Conservation (phyloP, 2,113 vertebrate genomes). For the Diphyllodes magnificus region DNA sequence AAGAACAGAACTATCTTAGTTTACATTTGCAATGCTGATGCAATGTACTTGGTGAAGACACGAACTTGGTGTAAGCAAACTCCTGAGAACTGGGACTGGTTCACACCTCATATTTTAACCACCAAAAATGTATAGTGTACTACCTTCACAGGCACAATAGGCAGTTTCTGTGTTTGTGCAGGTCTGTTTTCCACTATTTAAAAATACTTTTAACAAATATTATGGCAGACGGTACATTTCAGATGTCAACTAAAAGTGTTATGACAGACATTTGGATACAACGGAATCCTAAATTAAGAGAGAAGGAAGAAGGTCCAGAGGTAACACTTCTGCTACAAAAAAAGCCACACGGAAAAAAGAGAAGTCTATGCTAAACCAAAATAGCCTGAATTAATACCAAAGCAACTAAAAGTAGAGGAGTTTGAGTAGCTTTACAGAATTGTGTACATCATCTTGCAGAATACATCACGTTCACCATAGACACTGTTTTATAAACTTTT, state of each 20-base stretch:
- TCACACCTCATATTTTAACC: neutral
- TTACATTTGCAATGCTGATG: neutral
- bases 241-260: neutral
- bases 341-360: neutral
- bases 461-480: neutral
- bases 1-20: neutral
- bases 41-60: neutral
- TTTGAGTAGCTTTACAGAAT: neutral
- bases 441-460: neutral
- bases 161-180: neutral
- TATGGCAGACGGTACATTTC: neutral
- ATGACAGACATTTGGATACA: neutral
- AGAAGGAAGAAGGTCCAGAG: neutral
- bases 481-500: neutral
- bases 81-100: neutral
- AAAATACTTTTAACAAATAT: neutral
- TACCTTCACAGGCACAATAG: neutral
- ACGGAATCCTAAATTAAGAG: neutral
- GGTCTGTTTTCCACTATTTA: neutral
- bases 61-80: accelerated
- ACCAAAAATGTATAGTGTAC: neutral
- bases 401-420: neutral
- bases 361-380: neutral
- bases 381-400: neutral
- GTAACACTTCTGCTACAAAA: neutral